Evolutionary conservation across 2,797 vertebrate species (phyloP), one percentile per base, ranked within the genome.

Genomic region (Myoxocephalus aenaeus): DNA sequence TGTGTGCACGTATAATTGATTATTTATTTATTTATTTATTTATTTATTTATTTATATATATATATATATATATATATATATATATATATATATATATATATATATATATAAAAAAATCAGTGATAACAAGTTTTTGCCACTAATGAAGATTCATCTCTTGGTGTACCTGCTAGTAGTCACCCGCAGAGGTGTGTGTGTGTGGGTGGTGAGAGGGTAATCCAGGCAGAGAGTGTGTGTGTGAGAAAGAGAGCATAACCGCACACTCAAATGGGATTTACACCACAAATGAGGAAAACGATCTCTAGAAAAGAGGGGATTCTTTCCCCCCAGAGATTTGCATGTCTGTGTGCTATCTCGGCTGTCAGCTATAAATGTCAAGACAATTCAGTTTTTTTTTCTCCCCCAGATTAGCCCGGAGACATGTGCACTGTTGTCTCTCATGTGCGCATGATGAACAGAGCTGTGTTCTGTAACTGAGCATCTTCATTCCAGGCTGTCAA

Each of bases 111-210:
- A n/a, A n/a, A n/a, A n/a, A n/a, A n/a, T n/a, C 80, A 89, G 82
- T 83, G 90, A 91, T 88, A 29, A n/a, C n/a, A n/a, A n/a, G n/a
- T n/a, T 32, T 82, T 67, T 81, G 66, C 38, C 18, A 13, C 90
- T 92, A 91, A 92, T 86, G 87, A 92, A 90, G 89, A 91, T 86
- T 79, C 84, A 73, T 80, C 56, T 63, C 84, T 73, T 56, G 34
- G 54, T 85, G 81, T 93, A 81, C 70, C 69, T 84, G 82, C 56
- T 70, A 90, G 79, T 42, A 75, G 66, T 58, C 77, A 29, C 87
- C 69, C 18, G 17, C 68, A 65, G 61, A 73, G 64, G 34, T 65
- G 65, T 76, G 61, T 69, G 64, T 70, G 80, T 44, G 53, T 10
- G 69, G 84, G 66, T 63, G 22, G 56, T 11, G 68, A 79, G 80